Evolutionary conservation across 2,888 invertebrate genomes (phyloP).

Genomic region (Eustalomyia histrio): DNA sequence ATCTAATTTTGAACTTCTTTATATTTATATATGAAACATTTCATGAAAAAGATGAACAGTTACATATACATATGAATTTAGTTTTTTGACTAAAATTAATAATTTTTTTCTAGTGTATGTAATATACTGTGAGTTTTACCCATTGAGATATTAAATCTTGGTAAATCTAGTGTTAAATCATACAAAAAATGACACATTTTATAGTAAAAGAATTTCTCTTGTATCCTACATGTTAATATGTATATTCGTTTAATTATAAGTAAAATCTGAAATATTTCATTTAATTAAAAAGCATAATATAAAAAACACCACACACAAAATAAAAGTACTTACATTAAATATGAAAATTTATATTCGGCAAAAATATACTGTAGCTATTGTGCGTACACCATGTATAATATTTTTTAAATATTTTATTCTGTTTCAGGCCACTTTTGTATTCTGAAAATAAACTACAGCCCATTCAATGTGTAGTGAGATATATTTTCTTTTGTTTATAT

Average conservation of each 20-base stretch:
- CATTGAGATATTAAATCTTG: too few relatives aligned
- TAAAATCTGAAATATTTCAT: background rate
- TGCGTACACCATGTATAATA: conserved; percentile 51
- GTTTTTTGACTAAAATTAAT: too few relatives aligned
- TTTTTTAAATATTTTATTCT: conserved; percentile 24
- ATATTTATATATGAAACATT: too few relatives aligned
- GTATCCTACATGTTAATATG: background rate
- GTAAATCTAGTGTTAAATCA: background rate
- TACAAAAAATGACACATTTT: background rate
- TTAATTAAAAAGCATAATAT: background rate
- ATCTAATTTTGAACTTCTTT: too few relatives aligned
- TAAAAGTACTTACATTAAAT: background rate
- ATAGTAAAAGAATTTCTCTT: background rate
- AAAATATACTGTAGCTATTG: conserved; percentile 7
- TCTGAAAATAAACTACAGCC: conserved; percentile 44
- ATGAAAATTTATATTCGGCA: background rate
- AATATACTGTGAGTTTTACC: too few relatives aligned
- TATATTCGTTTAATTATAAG: background rate
- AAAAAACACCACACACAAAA: background rate
- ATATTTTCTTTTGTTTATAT: conserved; percentile 38
- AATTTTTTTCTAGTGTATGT: too few relatives aligned
- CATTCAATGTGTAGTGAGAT: background rate
- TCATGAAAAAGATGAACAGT: too few relatives aligned
- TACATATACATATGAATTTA: too few relatives aligned
- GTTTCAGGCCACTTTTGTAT: conserved; percentile 7